phyloP scores from a whole-genome alignment of 2,888 invertebrate species.

The Hermaeophaga mercurialis region DNA sequence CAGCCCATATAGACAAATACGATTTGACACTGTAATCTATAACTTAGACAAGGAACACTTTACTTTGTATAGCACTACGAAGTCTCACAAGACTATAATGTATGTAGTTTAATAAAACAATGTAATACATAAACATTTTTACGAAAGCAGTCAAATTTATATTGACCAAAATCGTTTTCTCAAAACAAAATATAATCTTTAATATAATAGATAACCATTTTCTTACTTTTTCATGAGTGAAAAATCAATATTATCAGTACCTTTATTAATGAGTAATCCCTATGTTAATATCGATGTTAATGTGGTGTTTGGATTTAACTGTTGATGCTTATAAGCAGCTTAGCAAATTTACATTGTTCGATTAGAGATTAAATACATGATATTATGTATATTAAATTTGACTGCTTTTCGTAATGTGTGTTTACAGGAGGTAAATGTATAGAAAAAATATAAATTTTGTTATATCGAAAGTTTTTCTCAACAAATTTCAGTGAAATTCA shows the following conservation, averaged over 20 bases:
- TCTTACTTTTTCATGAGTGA: too few species aligned
- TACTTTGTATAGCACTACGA: constrained; percentile 43
- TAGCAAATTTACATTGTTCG: too few species aligned
- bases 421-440: constrained; percentile 43
- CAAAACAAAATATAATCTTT: too few species aligned
- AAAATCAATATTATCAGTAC: too few species aligned
- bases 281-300: too few species aligned
- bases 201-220: too few species aligned
- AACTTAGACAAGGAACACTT: constrained; percentile 41
- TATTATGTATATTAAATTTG: not conserved
- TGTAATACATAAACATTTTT: not conserved
- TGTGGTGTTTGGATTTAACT: too few species aligned
- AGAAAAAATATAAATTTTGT: constrained; percentile 43
- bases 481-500: constrained; percentile 31
- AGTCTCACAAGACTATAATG: constrained; percentile 36
- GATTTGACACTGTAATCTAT: constrained; percentile 43
- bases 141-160: constrained; percentile 8
- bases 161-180: too few species aligned
- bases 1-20: constrained; percentile 54
- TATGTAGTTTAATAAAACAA: constrained; percentile 15
- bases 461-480: constrained; percentile 35
- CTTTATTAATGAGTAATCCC: too few species aligned
- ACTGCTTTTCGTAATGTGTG: constrained; percentile 8
- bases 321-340: too few species aligned
- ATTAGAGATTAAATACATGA: too few species aligned